Base-by-base conservation (phyloP, 2,888 invertebrate genomes). In the Brachyptera risi region DNA sequence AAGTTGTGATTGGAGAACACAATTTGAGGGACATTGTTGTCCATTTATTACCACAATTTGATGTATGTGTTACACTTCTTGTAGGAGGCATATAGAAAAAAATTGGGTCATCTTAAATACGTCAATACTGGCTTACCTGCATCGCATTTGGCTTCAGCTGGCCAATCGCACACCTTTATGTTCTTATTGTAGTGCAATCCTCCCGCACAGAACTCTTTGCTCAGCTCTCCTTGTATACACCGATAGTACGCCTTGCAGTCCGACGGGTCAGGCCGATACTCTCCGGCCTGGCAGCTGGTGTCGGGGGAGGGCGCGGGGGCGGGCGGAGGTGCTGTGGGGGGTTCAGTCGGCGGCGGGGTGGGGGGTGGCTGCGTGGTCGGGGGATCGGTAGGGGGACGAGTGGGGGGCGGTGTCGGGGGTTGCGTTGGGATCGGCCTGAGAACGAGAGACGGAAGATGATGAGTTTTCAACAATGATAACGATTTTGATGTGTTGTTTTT, bases 141-240 rank as follows among this genome's bases (percentile, higher is more conserved):
- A 5, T 74, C 75, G 71, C 92, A 92, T 68, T 86, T 84, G 0
- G 90, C 90, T 35, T 79, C 79, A 47, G 78, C 78, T 0, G 92
- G 92, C 92, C 92, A 92, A 72, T 92, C 92, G 69, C 92, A 92
- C 42, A 86, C 79, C 40, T 80, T 80, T 54, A 79, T 78, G 0
- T 78, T 70, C 21, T 78, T 75, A 67, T 90, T 88, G 91, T 91
- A 93, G 72, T 92, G 90, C 47, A 92, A 74, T 2, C 90, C 90
- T 0, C 87, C 86, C 0, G 91, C 87, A 70, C 92, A 92, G 66
- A 82, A 82, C 67, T 90, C 87, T 66, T 84, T 85, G 31, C 78
- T 81, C 71, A 88, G 75, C 60, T 85, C 83, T 0, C 90, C 90
- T 1, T 84, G 80, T 23, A 89, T 82, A 69, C 93, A 93, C 67